A percentile compares a stretch with the other conserved stretches of the same genome.
phyloP scores from a whole-genome alignment of 2,888 invertebrate genomes.

The Elegia similella region DNA sequence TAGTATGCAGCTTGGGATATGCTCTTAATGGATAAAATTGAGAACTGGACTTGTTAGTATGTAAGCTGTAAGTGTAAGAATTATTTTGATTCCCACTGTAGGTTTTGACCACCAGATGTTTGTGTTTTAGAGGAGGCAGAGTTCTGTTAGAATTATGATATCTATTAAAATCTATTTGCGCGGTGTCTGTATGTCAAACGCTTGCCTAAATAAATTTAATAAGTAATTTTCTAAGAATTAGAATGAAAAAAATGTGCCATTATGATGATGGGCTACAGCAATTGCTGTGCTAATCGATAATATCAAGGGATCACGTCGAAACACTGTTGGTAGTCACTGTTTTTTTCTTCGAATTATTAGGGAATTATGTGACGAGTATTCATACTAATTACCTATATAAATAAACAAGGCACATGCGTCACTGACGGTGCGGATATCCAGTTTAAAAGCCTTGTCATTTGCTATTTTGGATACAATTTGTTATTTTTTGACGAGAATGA shows the following conservation, averaged over 20 bases:
- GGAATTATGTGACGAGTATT: not conserved
- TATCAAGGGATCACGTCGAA: not conserved
- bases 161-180: conserved; percentile 13
- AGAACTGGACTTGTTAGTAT: conserved; percentile 68
- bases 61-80: conserved; percentile 62
- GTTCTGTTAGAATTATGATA: conserved; percentile 28
- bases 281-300: not conserved
- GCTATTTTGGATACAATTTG: not conserved
- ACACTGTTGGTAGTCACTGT: not conserved
- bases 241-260: conserved; percentile 24
- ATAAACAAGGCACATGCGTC: not conserved
- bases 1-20: conserved; percentile 37
- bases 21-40: conserved; percentile 48
- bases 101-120: conserved; percentile 31
- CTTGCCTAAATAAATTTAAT: conserved; percentile 16
- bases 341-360: not conserved
- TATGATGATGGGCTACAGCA: conserved; percentile 4
- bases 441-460: conserved; percentile 3
- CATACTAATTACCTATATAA: not conserved
- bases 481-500: not conserved
- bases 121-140: conserved; percentile 37
- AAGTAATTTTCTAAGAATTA: conserved; percentile 13
- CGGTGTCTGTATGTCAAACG: conserved; percentile 17
- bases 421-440: not conserved
- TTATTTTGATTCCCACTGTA: conserved; percentile 42